Evolutionary conservation across 2,797 vertebrate species (phyloP).

Genomic region (Chanos chanos): DNA sequence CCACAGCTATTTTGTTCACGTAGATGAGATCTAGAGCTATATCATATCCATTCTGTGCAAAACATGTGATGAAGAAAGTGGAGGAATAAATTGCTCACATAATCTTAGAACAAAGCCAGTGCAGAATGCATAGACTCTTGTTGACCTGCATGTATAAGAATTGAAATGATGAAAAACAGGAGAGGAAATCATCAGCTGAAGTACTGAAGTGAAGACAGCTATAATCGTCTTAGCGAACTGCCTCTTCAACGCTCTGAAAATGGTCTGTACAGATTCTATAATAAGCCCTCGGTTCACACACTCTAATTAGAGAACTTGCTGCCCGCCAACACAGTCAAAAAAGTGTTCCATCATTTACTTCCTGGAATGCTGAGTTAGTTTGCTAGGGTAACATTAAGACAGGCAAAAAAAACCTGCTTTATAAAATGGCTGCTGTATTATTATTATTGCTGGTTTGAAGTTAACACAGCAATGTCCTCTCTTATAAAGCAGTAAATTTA

Average conservation of each 20-base stretch:
- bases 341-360: constrained; percentile 10
- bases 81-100: no score
- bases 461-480: no score
- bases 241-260: constrained; percentile 16
- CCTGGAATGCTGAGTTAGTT: no score
- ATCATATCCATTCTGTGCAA: no score
- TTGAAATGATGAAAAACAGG: constrained; percentile 16
- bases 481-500: no score
- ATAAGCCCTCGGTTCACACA: constrained; percentile 35
- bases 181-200: no score
- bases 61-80: no score
- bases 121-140: background rate
- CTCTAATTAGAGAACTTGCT: constrained; percentile 36
- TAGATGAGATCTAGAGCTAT: no score
- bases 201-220: constrained; percentile 28
- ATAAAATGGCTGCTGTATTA: constrained; percentile 19
- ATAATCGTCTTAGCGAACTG: constrained; percentile 40
- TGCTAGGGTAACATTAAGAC: no score
- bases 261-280: constrained; percentile 30
- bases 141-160: constrained; percentile 28
- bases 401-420: background rate
- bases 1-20: no score
- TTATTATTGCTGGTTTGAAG: no score
- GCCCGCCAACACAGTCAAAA: constrained; percentile 29
- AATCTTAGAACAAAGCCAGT: no score